Evolutionary conservation across 2,113 vertebrate species (phyloP).

Genomic region (Phyllostomus discolor): DNA sequence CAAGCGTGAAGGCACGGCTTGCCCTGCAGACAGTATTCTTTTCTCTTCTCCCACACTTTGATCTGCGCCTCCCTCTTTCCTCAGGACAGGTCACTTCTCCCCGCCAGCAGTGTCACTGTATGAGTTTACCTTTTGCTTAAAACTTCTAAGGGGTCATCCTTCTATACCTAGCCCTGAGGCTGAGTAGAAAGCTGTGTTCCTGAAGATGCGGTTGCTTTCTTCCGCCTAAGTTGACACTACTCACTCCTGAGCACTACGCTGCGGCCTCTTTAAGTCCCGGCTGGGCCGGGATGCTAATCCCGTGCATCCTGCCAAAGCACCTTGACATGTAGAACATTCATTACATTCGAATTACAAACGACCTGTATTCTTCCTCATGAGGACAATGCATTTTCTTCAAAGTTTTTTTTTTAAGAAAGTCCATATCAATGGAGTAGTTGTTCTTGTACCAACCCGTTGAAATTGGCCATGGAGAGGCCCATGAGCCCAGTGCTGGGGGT

Average conservation of each 20-base stretch:
- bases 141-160: background rate
- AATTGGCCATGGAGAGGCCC: background rate
- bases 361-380: background rate
- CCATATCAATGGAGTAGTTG: conserved; percentile 37
- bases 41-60: conserved; percentile 42
- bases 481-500: background rate
- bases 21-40: conserved; percentile 35
- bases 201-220: conserved; percentile 34
- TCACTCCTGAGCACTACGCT: background rate
- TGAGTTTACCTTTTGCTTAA: conserved; percentile 32
- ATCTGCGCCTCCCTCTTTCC: conserved; percentile 24
- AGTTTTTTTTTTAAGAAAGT: background rate
- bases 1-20: background rate
- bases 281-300: background rate
- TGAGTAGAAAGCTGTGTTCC: background rate
- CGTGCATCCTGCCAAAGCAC: background rate
- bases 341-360: background rate
- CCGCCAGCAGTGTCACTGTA: background rate
- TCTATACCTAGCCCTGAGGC: background rate
- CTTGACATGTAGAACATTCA: background rate
- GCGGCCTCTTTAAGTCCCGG: background rate
- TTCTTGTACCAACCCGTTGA: conserved; percentile 34
- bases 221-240: background rate
- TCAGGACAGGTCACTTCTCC: conserved; percentile 48
- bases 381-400: conserved; percentile 33